Evolutionary conservation across 2,888 invertebrate species (phyloP).

Genomic region (Pomacea canaliculata): DNA sequence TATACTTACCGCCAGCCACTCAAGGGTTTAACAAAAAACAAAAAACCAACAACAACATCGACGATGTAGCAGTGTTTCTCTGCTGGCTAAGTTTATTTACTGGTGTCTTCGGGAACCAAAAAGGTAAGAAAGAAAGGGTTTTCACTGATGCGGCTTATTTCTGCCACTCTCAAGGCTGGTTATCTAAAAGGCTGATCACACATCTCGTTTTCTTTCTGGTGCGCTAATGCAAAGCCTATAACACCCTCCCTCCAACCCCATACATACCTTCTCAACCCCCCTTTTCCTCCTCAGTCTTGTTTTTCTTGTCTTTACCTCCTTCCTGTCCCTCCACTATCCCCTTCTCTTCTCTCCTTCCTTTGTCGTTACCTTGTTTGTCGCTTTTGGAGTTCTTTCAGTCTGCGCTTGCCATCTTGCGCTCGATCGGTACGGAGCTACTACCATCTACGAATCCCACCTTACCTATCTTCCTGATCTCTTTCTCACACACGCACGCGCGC

Average conservation of each 20-base stretch:
- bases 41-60: not conserved
- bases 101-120: not conserved
- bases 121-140: not conserved
- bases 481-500: not conserved
- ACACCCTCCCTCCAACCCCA: not conserved
- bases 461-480: not conserved
- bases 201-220: not conserved
- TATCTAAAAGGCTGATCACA: not conserved
- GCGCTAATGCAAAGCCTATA: not conserved
- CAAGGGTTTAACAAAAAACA: not conserved
- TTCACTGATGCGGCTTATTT: not conserved
- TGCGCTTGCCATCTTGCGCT: not conserved
- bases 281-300: not conserved
- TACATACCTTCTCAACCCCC: not conserved
- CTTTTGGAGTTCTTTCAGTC: conserved; percentile 4
- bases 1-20: not conserved
- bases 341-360: not conserved
- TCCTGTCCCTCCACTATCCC: not conserved
- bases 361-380: not conserved
- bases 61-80: not conserved
- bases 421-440: not conserved
- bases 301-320: too few relatives aligned
- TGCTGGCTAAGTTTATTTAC: conserved; percentile 2
- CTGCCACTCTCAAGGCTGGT: not conserved
- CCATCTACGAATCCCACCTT: not conserved